A percentile compares a stretch with the other conserved stretches of the same genome.
Evolutionary conservation across 2,797 vertebrate genomes (phyloP).

Genomic region (Apogon hyalosoma): DNA sequence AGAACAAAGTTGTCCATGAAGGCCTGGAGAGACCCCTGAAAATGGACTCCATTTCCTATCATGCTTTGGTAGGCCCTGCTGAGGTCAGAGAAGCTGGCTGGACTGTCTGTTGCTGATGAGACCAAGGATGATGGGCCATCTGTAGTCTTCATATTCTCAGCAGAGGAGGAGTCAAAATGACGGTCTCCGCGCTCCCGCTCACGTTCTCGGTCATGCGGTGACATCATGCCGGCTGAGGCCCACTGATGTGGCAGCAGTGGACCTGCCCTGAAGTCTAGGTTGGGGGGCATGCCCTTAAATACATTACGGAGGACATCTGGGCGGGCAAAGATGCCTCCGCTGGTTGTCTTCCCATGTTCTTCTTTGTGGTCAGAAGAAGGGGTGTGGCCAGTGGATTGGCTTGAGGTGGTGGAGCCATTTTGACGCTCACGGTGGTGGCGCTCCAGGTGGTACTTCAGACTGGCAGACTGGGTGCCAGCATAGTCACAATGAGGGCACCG

Average conservation of each 20-base stretch:
- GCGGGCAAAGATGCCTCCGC: slow-evolving; percentile 91
- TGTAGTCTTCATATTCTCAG: slow-evolving; percentile 88
- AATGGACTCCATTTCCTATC: slow-evolving; percentile 94
- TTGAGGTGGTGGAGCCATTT: slow-evolving; percentile 90
- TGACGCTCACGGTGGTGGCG: slow-evolving; percentile 96
- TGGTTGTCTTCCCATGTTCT: slow-evolving; percentile 84
- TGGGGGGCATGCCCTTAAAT: slow-evolving; percentile 90
- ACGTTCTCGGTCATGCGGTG: slow-evolving; percentile 85
- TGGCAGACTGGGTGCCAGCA: slow-evolving; percentile 98
- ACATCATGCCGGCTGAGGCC: slow-evolving; percentile 88
- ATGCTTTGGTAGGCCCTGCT: slow-evolving; percentile 95
- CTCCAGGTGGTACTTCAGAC: slow-evolving; percentile 97
- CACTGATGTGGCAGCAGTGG: slow-evolving; percentile 92
- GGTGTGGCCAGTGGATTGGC: slow-evolving; percentile 86
- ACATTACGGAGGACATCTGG: slow-evolving; percentile 95
- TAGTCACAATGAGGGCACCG: slow-evolving; percentile 99
- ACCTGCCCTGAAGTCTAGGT: slow-evolving; percentile 91
- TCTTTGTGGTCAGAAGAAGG: slow-evolving; percentile 93
- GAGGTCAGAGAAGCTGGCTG: slow-evolving; percentile 91
- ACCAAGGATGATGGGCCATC: slow-evolving; percentile 72
- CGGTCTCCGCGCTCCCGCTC: slow-evolving; percentile 82
- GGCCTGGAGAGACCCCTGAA: slow-evolving; percentile 96
- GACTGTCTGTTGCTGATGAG: slow-evolving; percentile 83
- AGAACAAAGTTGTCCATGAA: slow-evolving; percentile 99
- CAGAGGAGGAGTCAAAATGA: slow-evolving; percentile 85